Evolutionary conservation across 2,797 vertebrate genomes (phyloP).

Genomic region (Masticophis lateralis): DNA sequence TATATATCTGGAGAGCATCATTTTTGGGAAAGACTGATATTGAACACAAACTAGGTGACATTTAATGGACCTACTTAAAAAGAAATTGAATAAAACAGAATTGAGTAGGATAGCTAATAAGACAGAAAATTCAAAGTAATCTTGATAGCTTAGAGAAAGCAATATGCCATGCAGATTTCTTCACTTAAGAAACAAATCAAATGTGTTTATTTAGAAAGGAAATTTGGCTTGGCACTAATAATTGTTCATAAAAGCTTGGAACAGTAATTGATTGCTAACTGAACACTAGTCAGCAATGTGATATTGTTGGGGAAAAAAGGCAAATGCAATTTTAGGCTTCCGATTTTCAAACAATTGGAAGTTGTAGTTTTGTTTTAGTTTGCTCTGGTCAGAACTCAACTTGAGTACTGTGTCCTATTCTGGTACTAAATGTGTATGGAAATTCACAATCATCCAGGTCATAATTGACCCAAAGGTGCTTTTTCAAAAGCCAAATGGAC

Average conservation of each 20-base stretch:
- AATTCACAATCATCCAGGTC: not conserved
- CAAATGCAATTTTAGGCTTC: not conserved
- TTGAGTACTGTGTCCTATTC: not conserved
- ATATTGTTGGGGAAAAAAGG: not conserved
- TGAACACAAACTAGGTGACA: conserved; percentile 29
- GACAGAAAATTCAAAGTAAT: not conserved
- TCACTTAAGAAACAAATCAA: not conserved
- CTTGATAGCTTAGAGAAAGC: not conserved
- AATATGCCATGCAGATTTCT: not conserved
- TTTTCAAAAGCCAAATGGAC: not conserved
- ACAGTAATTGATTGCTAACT: not conserved
- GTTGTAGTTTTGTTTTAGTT: not conserved
- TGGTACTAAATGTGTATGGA: not conserved
- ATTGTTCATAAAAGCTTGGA: not conserved
- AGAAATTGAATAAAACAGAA: not conserved
- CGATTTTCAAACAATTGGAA: not conserved
- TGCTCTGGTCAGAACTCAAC: not conserved
- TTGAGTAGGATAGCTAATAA: not conserved
- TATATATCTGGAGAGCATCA: not conserved
- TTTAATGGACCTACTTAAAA: not conserved
- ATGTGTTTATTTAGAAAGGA: not conserved
- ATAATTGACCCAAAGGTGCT: not conserved
- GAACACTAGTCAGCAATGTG: not conserved
- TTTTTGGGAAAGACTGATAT: not conserved
- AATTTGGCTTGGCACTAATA: not conserved